Conservation (phyloP, 2,888 invertebrate species). For the Flexamia atlantica region DNA sequence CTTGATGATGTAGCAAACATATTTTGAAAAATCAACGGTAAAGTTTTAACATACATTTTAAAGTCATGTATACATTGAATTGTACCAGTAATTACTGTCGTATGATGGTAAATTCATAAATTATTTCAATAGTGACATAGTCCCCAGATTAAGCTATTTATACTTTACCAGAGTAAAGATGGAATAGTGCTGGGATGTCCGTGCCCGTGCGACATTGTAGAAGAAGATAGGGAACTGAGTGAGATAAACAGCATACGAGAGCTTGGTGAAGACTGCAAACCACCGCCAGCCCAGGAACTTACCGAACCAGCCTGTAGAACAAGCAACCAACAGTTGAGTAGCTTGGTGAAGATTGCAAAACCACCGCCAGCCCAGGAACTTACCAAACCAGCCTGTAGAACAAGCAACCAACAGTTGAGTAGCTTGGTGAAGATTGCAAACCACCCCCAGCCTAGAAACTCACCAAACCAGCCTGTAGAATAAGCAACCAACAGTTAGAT, state of each 20-base stretch:
- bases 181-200: constrained; percentile 76
- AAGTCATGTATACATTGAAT: too few species aligned
- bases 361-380: constrained; percentile 81
- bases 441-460: constrained; percentile 77
- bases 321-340: constrained; percentile 74
- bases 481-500: constrained; percentile 72
- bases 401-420: constrained; percentile 80
- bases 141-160: too few species aligned
- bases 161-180: constrained; percentile 76
- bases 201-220: constrained; percentile 80
- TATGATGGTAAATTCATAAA: too few species aligned
- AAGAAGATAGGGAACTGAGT: constrained; percentile 82
- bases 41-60: too few species aligned
- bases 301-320: constrained; percentile 75
- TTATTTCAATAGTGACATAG: too few species aligned
- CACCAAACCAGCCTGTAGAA: constrained; percentile 75
- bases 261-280: constrained; percentile 79
- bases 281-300: constrained; percentile 77
- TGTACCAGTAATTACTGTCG: too few species aligned
- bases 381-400: constrained; percentile 81
- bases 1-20: too few species aligned
- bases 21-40: too few species aligned
- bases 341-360: constrained; percentile 76
- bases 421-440: constrained; percentile 80
- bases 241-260: constrained; percentile 80